Percentiles rank a stretch among this genome's conserved stretches.
phyloP scores from a whole-genome alignment of 2,113 vertebrate genomes.

The Microtus montanus region DNA sequence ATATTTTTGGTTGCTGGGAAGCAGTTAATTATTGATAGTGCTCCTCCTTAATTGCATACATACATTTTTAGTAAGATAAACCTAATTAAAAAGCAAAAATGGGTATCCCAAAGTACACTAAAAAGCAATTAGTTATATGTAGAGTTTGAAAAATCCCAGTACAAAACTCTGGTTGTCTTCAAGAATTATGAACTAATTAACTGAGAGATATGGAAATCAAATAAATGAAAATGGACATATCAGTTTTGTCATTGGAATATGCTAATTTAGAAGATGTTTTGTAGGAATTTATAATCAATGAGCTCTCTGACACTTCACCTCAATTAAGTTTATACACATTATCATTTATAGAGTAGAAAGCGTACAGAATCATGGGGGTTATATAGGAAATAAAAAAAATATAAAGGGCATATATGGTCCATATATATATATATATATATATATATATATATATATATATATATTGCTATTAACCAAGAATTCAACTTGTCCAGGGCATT shows the following conservation, averaged over 20 bases:
- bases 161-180: slow-evolving; percentile 16
- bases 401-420: not conserved
- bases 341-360: not conserved
- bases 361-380: not conserved
- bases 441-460: not conserved
- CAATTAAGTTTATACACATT: not conserved
- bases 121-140: not conserved
- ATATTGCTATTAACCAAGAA: not conserved
- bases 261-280: slow-evolving; percentile 40
- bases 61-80: not conserved
- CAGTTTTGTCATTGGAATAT: not conserved
- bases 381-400: slow-evolving; percentile 34
- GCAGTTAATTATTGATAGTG: not conserved
- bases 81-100: slow-evolving; percentile 42
- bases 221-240: slow-evolving; percentile 10
- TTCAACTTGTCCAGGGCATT: not conserved
- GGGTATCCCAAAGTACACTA: not conserved
- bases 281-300: slow-evolving; percentile 32
- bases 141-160: not conserved
- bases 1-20: not conserved
- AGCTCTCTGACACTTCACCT: slow-evolving; percentile 7
- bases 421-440: too few species aligned
- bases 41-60: not conserved
- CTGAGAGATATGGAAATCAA: not conserved
- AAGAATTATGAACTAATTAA: slow-evolving; percentile 44